Conservation (phyloP, 2,113 vertebrate species). For the Ctenodactylus gundi region DNA sequence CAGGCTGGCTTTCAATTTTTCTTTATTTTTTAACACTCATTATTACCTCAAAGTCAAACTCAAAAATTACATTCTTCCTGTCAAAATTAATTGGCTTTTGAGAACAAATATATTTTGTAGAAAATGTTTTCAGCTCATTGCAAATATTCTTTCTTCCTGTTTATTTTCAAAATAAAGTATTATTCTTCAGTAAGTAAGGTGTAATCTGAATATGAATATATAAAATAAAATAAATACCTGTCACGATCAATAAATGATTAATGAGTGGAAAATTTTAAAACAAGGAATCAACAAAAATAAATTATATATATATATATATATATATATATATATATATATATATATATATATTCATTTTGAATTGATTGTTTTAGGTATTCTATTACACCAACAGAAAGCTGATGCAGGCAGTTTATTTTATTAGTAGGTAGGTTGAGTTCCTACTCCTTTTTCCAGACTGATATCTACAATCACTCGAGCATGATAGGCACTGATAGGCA, state of each 20-base stretch:
- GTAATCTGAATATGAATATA: neutral
- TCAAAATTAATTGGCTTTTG: conserved; percentile 61
- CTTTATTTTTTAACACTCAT: conserved; percentile 31
- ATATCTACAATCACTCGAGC: no score
- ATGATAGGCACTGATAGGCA: neutral
- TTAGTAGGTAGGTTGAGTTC: neutral
- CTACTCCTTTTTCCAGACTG: neutral
- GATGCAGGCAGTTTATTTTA: neutral
- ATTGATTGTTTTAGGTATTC: neutral
- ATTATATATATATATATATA: no score
- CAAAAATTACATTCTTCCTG: conserved; percentile 53
- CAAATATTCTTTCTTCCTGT: neutral
- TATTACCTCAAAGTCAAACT: conserved; percentile 63
- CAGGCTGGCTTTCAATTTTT: conserved; percentile 57
- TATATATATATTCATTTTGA: no score
- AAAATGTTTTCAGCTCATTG: conserved; percentile 35
- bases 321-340: no score
- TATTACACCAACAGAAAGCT: neutral
- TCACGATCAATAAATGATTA: no score
- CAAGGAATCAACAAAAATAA: no score
- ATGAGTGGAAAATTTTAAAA: neutral
- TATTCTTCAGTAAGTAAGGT: neutral
- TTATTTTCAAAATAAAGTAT: neutral
- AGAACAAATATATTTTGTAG: conserved; percentile 33
- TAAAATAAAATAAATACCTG: neutral